Conservation (phyloP, 2,113 vertebrate genomes). For the Nothoprocta perdicaria region DNA sequence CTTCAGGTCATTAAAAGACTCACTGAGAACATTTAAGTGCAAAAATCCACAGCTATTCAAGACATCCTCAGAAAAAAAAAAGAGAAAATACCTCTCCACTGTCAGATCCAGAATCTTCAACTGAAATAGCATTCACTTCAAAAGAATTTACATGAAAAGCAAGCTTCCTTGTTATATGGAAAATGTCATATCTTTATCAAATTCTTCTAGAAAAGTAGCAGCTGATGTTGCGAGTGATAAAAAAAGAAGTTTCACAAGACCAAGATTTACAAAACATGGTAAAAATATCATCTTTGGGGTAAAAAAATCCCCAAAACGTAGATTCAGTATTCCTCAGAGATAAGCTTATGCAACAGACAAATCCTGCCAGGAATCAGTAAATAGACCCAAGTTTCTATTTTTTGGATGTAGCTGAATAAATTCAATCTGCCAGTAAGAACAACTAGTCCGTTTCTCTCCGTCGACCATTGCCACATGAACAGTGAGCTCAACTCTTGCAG, state of each 20-base stretch:
- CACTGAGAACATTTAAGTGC: background rate
- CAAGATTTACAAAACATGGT: background rate
- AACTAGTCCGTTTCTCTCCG: background rate
- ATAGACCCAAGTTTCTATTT: background rate
- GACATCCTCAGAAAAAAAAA: background rate
- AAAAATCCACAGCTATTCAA: background rate
- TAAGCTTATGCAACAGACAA: slow-evolving; percentile 39
- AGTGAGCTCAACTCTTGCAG: background rate
- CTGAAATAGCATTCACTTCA: background rate
- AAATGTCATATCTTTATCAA: background rate
- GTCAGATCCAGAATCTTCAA: background rate
- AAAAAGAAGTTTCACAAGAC: slow-evolving; percentile 12
- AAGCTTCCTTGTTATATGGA: background rate
- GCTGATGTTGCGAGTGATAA: background rate
- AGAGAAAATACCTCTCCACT: background rate
- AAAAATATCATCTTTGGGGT: background rate
- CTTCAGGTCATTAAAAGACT: background rate
- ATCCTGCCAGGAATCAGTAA: slow-evolving; percentile 33
- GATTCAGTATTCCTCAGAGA: slow-evolving; percentile 34
- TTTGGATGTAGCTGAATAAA: background rate
- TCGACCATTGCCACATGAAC: background rate
- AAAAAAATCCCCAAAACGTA: background rate
- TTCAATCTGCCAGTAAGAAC: slow-evolving; percentile 16
- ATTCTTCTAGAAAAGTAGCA: background rate
- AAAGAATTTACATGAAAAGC: background rate